Evolutionary conservation across 2,113 vertebrate species (phyloP).

Genomic region (Rhineura floridana): DNA sequence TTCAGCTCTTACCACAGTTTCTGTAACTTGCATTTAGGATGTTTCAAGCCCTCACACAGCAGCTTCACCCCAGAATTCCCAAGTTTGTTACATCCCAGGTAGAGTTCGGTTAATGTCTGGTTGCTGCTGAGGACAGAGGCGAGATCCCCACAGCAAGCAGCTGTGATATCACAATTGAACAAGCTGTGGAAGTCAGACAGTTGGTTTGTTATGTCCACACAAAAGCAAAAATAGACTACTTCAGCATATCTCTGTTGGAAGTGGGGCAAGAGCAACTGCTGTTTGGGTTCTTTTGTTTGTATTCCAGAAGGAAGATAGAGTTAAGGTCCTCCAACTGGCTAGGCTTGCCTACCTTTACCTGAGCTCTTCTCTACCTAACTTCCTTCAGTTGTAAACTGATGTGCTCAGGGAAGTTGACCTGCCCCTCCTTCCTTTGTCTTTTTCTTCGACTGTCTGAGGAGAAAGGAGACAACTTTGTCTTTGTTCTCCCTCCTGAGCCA

Average conservation of each 20-base stretch:
- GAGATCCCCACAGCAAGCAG: not conserved
- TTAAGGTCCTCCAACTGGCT: no score
- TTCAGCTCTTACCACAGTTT: not conserved
- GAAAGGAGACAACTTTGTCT: no score
- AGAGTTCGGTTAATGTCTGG: not conserved
- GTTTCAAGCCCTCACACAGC: not conserved
- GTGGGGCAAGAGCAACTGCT: no score
- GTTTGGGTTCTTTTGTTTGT: no score
- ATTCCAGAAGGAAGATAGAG: no score
- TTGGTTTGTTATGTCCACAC: not conserved
- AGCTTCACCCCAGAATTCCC: not conserved
- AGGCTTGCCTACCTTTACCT: no score
- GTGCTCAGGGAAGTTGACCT: no score
- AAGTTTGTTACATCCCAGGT: not conserved
- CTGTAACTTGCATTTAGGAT: not conserved
- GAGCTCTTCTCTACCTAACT: no score
- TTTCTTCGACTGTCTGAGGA: no score
- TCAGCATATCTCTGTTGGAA: not conserved
- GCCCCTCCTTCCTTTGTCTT: no score
- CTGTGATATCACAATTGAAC: not conserved
- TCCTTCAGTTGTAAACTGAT: no score
- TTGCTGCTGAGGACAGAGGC: not conserved
- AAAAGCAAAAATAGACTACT: not conserved
- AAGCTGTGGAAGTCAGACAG: not conserved
- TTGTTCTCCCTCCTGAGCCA: no score